Conservation (phyloP, 2,888 invertebrate genomes). For the Anarsia innoxiella region DNA sequence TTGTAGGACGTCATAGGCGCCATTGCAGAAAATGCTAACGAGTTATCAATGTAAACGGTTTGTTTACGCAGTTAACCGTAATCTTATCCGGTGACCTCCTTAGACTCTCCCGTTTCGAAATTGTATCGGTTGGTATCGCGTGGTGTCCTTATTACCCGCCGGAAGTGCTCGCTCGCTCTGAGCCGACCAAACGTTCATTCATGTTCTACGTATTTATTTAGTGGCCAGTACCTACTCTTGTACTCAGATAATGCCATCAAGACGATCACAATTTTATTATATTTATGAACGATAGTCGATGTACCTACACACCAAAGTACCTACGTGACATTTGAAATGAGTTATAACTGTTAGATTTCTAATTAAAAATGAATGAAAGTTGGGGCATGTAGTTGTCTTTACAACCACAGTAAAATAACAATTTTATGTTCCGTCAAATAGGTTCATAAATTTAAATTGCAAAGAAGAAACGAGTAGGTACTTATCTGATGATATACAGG, state of each 20-base stretch:
- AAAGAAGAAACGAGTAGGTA: no score
- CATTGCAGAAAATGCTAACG: conserved; percentile 65
- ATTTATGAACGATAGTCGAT: conserved; percentile 12
- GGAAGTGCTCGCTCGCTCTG: conserved; percentile 62
- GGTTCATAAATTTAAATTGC: no score
- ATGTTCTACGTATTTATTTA: conserved; percentile 62
- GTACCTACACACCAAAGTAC: no score
- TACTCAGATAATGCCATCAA: conserved; percentile 34
- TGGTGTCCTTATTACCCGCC: conserved; percentile 63
- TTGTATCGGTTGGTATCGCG: conserved; percentile 63
- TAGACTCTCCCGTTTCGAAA: conserved; percentile 72
- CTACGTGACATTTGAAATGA: no score
- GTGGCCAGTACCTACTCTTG: conserved; percentile 40
- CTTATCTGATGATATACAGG: no score
- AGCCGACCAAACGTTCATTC: conserved; percentile 57
- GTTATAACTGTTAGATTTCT: no score
- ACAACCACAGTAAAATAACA: no score
- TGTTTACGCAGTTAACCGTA: conserved; percentile 73
- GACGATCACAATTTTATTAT: conserved; percentile 24
- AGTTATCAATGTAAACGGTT: conserved; percentile 73
- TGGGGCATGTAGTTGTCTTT: no score
- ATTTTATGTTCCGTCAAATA: no score
- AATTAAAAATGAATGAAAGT: no score
- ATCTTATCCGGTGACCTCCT: conserved; percentile 75
- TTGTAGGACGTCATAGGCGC: conserved; percentile 56